Base-by-base conservation (phyloP, 2,888 invertebrate species). In the Cyaniris semiargus region DNA sequence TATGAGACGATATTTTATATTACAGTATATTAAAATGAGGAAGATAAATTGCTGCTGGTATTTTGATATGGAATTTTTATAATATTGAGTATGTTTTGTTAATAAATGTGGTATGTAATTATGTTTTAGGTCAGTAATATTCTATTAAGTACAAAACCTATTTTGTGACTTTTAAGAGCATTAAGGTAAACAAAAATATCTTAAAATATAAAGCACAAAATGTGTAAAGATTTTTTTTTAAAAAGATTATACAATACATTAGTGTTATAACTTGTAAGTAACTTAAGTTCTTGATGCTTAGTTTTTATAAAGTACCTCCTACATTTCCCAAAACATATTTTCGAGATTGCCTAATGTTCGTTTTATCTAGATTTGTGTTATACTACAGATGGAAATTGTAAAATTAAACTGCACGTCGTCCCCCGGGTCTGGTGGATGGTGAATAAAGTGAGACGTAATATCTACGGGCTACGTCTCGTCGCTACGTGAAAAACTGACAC, bases 1-100 rank as follows among this genome's bases (percentile, higher is more conserved):
- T 89, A 89, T 89, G 87, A 87, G 88, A 88, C 88, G 90, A 91
- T 91, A 90, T 91, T 92, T 91, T 87, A 88, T 87, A 79, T 53
- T 23, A 58, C 18, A 79, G 80, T 78, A 86, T 83, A 85, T 77
- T n/a, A 7, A 76, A 80, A 79, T 79, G 71, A 70, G 76, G 23
- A 81, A 84, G 84, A 86, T 82, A 77, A 80, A 80, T 48, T 75
- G 60, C 76, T 56, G 10, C 31, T 21, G 53, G 1, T 48, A 38
- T 15, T 27, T 48, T 56, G 23, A 48, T 75, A 3, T 53, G n/a
- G 58, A 21, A 23, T 13, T 38, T 44, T 38, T 38, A 38, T 8
- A 23, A 38, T 8, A 23, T 4, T 60, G 13, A 4, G 60, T 1
- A 60, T 60, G 23, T 60, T 23, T 60, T 21, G 13, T 23, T 10